Conservation (phyloP, 2,113 vertebrate genomes). For the Calonectris borealis region DNA sequence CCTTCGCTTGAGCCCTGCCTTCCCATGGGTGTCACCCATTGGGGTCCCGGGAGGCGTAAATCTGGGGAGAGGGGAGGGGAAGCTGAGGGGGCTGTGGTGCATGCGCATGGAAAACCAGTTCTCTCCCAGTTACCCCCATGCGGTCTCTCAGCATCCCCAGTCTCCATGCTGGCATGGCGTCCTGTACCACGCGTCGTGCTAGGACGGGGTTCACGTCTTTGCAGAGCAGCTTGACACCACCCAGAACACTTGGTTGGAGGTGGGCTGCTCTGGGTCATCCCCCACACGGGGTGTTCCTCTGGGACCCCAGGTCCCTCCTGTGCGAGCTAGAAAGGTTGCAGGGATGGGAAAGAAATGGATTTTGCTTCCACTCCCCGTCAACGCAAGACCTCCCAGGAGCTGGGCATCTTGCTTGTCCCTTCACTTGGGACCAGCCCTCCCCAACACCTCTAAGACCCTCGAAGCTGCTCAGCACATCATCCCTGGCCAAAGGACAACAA, state of each 20-base stretch:
- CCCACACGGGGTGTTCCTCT: background rate
- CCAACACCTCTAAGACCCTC: background rate
- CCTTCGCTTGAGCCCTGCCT: background rate
- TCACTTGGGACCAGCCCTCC: background rate
- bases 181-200: accelerated
- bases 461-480: background rate
- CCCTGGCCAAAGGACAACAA: background rate
- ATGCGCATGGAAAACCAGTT: background rate
- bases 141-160: background rate
- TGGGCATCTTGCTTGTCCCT: background rate
- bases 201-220: background rate
- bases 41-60: background rate
- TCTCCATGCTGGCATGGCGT: accelerated
- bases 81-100: background rate
- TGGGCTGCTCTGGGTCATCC: background rate
- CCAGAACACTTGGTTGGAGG: background rate
- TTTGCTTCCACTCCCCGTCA: background rate
- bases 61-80: background rate
- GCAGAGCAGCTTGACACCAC: background rate
- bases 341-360: background rate
- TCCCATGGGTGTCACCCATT: background rate
- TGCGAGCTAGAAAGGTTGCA: background rate
- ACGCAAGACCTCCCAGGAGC: background rate
- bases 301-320: background rate
- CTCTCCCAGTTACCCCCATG: background rate